Conservation (phyloP, 2,888 invertebrate genomes). For the Caenorhabditis sp. region DNA sequence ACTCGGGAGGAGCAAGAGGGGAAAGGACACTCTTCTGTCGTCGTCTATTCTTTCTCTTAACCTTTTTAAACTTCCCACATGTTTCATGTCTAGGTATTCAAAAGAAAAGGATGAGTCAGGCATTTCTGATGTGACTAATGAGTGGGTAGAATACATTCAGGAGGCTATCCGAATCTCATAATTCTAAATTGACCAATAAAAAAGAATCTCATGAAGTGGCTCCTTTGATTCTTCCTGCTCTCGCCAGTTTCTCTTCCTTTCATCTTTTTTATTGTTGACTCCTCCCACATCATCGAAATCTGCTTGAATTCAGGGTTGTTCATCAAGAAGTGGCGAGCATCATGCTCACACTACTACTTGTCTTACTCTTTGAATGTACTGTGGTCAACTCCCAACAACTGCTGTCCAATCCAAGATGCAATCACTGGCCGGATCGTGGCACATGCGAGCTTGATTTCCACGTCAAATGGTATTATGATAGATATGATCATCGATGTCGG, state of each 20-base stretch:
- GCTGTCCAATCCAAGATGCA: slow-evolving; percentile 74
- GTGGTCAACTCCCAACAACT: slow-evolving; percentile 67
- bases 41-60: slow-evolving; percentile 27
- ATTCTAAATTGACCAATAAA: slow-evolving; percentile 41
- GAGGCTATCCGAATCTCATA: slow-evolving; percentile 14
- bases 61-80: slow-evolving; percentile 38
- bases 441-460: slow-evolving; percentile 73
- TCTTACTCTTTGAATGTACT: slow-evolving; percentile 61
- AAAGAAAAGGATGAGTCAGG: slow-evolving; percentile 24
- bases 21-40: slow-evolving; percentile 16
- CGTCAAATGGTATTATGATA: slow-evolving; percentile 77
- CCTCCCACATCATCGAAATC: slow-evolving; percentile 12
- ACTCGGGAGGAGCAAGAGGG: slow-evolving; percentile 13
- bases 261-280: slow-evolving; percentile 7
- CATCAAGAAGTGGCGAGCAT: not conserved
- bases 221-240: not conserved
- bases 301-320: slow-evolving; percentile 17
- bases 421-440: slow-evolving; percentile 76
- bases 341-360: slow-evolving; percentile 44
- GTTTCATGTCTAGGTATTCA: slow-evolving; percentile 20
- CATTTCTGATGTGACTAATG: slow-evolving; percentile 9
- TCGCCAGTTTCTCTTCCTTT: slow-evolving; percentile 8
- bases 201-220: slow-evolving; percentile 27
- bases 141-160: slow-evolving; percentile 17
- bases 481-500: slow-evolving; percentile 76